Evolutionary conservation across 2,888 invertebrate species (phyloP).

Genomic region (Zaprionus obscuricornis): DNA sequence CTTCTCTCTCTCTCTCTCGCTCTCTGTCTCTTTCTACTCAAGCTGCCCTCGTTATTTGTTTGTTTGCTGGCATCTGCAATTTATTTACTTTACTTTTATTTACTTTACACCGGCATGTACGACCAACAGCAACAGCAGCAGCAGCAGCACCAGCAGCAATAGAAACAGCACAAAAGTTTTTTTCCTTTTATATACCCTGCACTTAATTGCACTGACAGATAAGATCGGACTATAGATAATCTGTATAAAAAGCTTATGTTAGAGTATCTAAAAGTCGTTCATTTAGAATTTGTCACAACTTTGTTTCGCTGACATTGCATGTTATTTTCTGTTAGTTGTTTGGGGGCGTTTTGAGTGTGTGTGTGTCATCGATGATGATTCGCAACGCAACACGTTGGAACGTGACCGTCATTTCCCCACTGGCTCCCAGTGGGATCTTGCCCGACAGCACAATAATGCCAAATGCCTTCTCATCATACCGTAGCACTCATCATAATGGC

Average conservation of each 20-base stretch:
- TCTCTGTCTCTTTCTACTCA: background rate
- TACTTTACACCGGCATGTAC: constrained; percentile 59
- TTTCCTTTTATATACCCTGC: constrained; percentile 18
- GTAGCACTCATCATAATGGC: constrained; percentile 20
- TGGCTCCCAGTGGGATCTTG: background rate
- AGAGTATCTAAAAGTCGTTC: background rate
- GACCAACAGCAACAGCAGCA: constrained; percentile 14
- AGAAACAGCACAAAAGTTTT: no score
- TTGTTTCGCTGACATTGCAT: constrained; percentile 35
- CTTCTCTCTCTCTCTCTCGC: background rate
- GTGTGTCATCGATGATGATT: constrained; percentile 26
- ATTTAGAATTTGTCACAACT: background rate
- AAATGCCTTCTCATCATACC: constrained; percentile 27
- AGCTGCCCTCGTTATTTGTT: constrained; percentile 16
- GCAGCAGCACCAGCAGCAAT: no score
- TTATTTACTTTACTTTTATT: constrained; percentile 65
- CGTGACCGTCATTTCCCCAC: background rate
- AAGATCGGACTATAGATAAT: no score
- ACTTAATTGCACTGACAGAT: no score
- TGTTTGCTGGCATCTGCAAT: constrained; percentile 68
- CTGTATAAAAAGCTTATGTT: no score
- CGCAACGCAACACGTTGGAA: constrained; percentile 32
- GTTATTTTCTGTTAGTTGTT: no score
- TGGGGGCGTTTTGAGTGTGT: constrained; percentile 4
- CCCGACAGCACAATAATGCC: constrained; percentile 7